Evolutionary conservation across 1,140 invertebrate species (phyloP).

Genomic region (Atta texana): DNA sequence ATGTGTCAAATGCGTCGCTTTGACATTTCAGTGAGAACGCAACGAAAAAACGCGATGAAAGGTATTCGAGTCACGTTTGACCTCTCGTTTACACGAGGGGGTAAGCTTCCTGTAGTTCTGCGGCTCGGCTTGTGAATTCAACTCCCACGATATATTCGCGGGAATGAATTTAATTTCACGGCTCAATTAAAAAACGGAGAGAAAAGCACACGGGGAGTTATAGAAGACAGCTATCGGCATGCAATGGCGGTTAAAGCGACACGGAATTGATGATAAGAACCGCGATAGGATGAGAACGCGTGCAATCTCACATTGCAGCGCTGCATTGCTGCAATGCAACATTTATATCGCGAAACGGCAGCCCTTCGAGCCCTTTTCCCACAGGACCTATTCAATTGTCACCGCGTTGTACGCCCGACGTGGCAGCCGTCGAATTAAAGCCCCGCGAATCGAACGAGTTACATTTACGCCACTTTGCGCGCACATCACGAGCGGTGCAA

Average conservation of each 20-base stretch:
- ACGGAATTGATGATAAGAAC: slow-evolving; percentile 29
- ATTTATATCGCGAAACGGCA: not conserved
- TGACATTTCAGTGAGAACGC: not conserved
- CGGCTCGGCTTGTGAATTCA: slow-evolving; percentile 12
- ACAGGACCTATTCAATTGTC: slow-evolving; percentile 19
- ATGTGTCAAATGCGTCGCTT: not conserved
- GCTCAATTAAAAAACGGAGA: not conserved
- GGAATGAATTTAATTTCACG: slow-evolving; percentile 38
- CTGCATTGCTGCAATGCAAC: not conserved
- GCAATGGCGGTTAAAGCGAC: not conserved
- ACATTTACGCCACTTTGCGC: slow-evolving; percentile 27
- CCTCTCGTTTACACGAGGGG: not conserved
- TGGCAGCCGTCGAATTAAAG: slow-evolving; percentile 37
- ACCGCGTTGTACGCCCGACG: not conserved
- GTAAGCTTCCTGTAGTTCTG: not conserved
- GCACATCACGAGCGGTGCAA: slow-evolving; percentile 6
- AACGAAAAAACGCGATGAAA: slow-evolving; percentile 1
- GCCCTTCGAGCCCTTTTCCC: not conserved
- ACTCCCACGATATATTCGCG: slow-evolving; percentile 13
- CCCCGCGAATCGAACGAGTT: slow-evolving; percentile 6
- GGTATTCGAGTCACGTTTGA: slow-evolving; percentile 44
- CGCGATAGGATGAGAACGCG: not conserved
- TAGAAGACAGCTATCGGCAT: not conserved
- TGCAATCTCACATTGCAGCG: slow-evolving; percentile 15
- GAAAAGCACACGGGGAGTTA: not conserved